Evolutionary conservation across 2,797 vertebrate genomes (phyloP).

Genomic region (Acrocephalus scirpaceus): DNA sequence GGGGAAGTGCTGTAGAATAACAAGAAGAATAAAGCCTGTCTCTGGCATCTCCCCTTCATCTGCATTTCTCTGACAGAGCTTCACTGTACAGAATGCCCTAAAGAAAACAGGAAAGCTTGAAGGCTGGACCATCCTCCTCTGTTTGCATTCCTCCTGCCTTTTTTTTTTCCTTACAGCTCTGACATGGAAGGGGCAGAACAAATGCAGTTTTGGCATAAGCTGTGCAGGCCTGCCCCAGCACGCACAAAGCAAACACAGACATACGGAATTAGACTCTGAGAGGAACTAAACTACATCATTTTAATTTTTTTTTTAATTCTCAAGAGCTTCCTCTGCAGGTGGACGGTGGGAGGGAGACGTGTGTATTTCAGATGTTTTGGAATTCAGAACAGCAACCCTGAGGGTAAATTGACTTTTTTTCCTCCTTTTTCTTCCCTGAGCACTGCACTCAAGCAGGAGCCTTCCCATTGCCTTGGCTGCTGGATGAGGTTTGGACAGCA

Average conservation of each 20-base stretch:
- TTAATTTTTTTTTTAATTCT: slow-evolving; percentile 22
- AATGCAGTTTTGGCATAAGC: neutral
- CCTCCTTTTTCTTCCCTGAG: neutral
- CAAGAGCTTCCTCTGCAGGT: slow-evolving; percentile 55
- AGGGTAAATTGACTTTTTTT: neutral
- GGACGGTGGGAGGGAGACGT: neutral
- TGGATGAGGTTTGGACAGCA: slow-evolving; percentile 15
- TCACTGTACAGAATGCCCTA: neutral
- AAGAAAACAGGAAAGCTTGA: neutral
- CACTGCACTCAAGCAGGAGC: neutral
- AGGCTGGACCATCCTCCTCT: neutral
- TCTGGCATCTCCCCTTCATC: neutral
- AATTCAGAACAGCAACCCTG: slow-evolving; percentile 45
- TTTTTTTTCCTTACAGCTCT: neutral
- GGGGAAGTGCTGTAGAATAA: neutral
- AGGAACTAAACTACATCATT: slow-evolving; percentile 35
- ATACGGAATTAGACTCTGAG: neutral
- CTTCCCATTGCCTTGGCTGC: slow-evolving; percentile 30
- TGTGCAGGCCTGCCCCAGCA: slow-evolving; percentile 23
- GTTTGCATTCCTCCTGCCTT: slow-evolving; percentile 19
- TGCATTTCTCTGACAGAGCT: neutral
- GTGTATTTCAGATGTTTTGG: slow-evolving; percentile 43
- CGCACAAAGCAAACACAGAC: neutral
- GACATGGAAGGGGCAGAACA: slow-evolving; percentile 14
- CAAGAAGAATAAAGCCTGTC: neutral